phyloP scores from a whole-genome alignment of 2,113 vertebrate species.

The Mesoclemmys tuberculata region DNA sequence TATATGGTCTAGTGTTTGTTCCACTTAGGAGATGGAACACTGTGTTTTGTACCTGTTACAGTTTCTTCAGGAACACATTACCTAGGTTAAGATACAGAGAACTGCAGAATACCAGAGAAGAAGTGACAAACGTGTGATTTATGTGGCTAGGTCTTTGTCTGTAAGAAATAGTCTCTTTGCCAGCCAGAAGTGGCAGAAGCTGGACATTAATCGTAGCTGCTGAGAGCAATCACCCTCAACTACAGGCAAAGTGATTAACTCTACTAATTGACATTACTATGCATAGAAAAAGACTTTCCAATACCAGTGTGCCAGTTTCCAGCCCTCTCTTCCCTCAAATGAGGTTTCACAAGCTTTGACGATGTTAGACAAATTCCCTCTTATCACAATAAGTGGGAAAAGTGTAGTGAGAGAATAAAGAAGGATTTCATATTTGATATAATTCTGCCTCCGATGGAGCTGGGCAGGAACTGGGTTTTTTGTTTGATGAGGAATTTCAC shows the following conservation, averaged over 20 bases:
- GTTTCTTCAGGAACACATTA: background rate
- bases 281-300: background rate
- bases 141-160: background rate
- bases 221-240: background rate
- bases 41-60: background rate
- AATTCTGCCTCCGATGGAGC: background rate
- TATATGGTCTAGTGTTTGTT: background rate
- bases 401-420: background rate
- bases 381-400: background rate
- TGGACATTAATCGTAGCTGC: background rate
- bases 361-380: background rate
- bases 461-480: background rate
- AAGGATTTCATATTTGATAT: background rate
- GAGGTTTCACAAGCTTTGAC: background rate
- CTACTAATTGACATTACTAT: background rate
- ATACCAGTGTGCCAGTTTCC: background rate
- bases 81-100: background rate
- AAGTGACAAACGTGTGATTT: background rate
- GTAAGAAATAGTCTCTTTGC: background rate
- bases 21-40: rapidly evolving
- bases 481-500: background rate
- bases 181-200: background rate
- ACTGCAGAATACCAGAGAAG: background rate
- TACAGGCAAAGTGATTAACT: background rate
- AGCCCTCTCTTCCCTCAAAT: background rate